Evolutionary conservation across 53 echinoderm and acorn worm species (phyloP).

Genomic region (Holothuria scabra): DNA sequence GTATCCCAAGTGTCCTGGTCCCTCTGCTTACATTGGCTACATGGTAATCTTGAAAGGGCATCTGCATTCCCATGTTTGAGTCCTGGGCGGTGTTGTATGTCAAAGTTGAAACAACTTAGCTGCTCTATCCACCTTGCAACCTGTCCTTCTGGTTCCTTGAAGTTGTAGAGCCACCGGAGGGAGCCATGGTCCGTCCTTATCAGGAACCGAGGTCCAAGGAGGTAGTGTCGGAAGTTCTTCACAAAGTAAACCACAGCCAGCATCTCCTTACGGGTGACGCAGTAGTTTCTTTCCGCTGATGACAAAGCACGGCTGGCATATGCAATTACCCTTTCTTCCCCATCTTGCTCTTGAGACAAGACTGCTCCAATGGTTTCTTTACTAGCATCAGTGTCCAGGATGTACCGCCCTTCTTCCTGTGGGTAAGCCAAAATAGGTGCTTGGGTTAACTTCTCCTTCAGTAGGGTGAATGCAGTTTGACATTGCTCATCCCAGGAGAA

Average conservation of each 20-base stretch:
- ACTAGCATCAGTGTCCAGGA: constrained; percentile 63
- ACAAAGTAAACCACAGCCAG: background rate
- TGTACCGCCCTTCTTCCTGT: constrained; percentile 21
- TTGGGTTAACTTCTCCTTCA: too few species aligned
- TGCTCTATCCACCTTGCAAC: background rate
- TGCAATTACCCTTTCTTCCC: too few species aligned
- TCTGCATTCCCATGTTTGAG: background rate
- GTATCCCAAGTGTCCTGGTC: background rate
- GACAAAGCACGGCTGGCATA: constrained; percentile 47
- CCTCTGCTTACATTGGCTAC: constrained; percentile 12
- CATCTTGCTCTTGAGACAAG: too few species aligned
- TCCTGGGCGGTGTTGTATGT: constrained; percentile 11
- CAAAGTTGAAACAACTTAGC: background rate
- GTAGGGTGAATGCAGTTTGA: too few species aligned
- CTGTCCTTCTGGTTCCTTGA: constrained; percentile 51
- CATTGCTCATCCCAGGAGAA: constrained; percentile 38
- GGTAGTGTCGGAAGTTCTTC: background rate
- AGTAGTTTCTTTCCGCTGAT: constrained; percentile 35
- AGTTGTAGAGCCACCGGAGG: constrained; percentile 66
- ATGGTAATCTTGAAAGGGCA: background rate
- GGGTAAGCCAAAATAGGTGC: too few species aligned
- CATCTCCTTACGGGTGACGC: too few species aligned
- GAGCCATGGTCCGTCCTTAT: constrained; percentile 59
- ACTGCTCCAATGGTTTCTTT: constrained; percentile 60
- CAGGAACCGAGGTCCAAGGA: background rate